Evolutionary conservation across 2,113 vertebrate species (phyloP), one percentile per base, ranked within the genome.

Genomic region (Stomatorhinus ivindoensis): DNA sequence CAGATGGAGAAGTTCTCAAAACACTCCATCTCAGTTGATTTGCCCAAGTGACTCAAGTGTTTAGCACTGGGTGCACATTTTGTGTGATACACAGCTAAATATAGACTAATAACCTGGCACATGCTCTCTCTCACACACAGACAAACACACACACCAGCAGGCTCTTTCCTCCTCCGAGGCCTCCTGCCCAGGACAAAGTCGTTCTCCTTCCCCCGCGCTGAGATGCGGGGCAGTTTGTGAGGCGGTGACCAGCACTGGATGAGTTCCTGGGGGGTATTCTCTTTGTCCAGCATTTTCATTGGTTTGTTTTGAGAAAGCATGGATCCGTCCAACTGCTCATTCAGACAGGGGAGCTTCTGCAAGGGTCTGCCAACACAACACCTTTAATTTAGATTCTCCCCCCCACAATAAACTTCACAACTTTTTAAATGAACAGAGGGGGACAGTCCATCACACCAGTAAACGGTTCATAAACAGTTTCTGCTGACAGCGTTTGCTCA

Each of bases 181-280:
- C 96, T 93, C 27, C 96, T 95, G 50, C 93, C 92, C 0, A 97
- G 93, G 10, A 96, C 93, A 82, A 98, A 98, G 0, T 48, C 95
- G 1, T 96, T 97, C 94, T 96, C 96, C 44, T 95, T 95, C 89
- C 89, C 96, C 93, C 92, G 96, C 91, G 88, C 90, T 85, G 58
- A 1, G 27, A 91, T 93, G 91, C 91, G 93, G 3, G 91, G 95
- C 0, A 95, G 93, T 61, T 98, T 99, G 31, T 91, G 94, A 0
- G 93, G 94, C 0, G 96, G 95, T 0, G 96, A 95, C 89, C 93
- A 94, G 0, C 93, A 92, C 87, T 95, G 93, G 0, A 97, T 95
- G 39, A 95, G 90, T 17, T 97, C 97, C 42, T 96, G 95, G 0
- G 97, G 97, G 0, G 95, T 97, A 91, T 97, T 98, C n/a, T 98